Evolutionary conservation across 2,113 vertebrate species (phyloP).

Genomic region (Marmota flaviventris): DNA sequence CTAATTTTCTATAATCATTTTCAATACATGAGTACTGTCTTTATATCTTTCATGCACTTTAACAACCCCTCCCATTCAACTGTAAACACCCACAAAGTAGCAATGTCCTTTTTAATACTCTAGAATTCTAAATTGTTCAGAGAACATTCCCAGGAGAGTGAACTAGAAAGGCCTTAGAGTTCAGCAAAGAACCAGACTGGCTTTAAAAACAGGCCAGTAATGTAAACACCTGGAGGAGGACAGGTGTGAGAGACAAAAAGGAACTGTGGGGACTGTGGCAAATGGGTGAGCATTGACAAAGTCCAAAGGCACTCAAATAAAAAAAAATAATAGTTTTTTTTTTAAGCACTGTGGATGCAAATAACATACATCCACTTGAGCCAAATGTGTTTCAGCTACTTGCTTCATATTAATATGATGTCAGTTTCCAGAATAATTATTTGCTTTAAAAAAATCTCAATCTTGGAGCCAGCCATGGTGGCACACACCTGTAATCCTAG

Average conservation of each 20-base stretch:
- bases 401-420: neutral
- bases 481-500: too few relatives aligned
- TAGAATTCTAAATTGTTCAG: neutral
- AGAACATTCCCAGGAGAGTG: neutral
- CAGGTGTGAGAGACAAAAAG: neutral
- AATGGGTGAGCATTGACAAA: neutral
- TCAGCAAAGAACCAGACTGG: neutral
- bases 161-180: neutral
- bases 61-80: neutral
- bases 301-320: neutral
- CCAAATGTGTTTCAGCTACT: neutral
- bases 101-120: neutral
- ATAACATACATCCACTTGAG: neutral
- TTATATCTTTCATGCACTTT: neutral
- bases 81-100: neutral
- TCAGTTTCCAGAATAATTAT: neutral
- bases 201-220: neutral
- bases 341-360: neutral
- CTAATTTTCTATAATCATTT: neutral
- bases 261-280: neutral
- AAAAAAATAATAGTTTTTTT: neutral
- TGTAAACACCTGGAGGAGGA: neutral
- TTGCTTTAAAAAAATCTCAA: neutral
- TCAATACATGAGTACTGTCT: neutral
- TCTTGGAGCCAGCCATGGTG: too few relatives aligned